Evolutionary conservation across 2,888 invertebrate genomes (phyloP).

Genomic region (Coleophora flavipennella): DNA sequence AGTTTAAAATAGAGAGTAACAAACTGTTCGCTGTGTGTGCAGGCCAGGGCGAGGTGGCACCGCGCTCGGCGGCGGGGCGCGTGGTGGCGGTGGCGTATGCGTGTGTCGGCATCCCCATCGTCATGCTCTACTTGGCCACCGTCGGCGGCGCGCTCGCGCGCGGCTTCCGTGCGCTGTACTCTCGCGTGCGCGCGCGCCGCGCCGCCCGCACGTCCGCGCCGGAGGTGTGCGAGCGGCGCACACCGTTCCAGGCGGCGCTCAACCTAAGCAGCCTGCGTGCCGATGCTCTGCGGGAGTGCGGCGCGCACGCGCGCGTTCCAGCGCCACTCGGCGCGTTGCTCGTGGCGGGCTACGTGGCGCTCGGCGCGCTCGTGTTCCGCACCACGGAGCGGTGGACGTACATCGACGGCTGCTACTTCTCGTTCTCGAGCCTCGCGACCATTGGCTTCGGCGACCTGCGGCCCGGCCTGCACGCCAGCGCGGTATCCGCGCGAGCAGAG

Average conservation of each 20-base stretch:
- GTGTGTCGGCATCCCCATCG: constrained; percentile 88
- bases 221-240: constrained; percentile 17
- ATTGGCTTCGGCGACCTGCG: constrained; percentile 88
- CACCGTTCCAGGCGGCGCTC: constrained; percentile 60
- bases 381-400: constrained; percentile 93
- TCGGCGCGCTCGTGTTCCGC: constrained; percentile 92
- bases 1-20: too few species aligned
- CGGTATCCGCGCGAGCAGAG: constrained; percentile 57
- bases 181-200: constrained; percentile 41
- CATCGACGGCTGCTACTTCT: constrained; percentile 88
- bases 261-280: constrained; percentile 49
- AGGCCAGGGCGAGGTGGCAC: constrained; percentile 90
- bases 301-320: constrained; percentile 84
- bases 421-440: constrained; percentile 84
- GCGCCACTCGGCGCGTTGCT: constrained; percentile 89
- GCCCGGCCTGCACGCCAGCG: constrained; percentile 74
- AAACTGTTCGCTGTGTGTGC: constrained; percentile 19
- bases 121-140: constrained; percentile 89
- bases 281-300: constrained; percentile 49
- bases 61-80: constrained; percentile 84
- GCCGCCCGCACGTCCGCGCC: constrained; percentile 32
- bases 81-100: constrained; percentile 89
- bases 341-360: constrained; percentile 87
- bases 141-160: constrained; percentile 89
- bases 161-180: constrained; percentile 81